Evolutionary conservation across 2,113 vertebrate genomes (phyloP), one percentile per base, ranked within the genome.

Genomic region (Fukomys damarensis): DNA sequence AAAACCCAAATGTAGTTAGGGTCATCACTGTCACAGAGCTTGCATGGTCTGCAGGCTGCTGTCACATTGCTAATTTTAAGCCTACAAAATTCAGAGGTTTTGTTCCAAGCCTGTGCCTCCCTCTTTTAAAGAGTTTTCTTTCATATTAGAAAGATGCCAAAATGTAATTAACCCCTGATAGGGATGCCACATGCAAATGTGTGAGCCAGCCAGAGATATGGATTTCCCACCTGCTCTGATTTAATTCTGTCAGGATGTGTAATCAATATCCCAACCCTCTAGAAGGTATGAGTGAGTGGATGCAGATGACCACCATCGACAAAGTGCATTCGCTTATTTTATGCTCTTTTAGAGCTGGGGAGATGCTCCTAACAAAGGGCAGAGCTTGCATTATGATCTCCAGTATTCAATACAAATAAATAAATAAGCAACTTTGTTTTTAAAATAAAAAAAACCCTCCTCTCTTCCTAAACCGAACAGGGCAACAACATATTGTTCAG

Each of bases 151-250:
- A 84, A 96, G 22, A 66, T 52, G 95, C 70, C 96, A 35, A 30
- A 76, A 80, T 96, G 87, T 83, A 96, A 97, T 97, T 95, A 98
- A 91, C 30, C 32, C 80, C 91, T 9, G 11, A 38, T 66, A 54
- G 35, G 56, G 56, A 41, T 0, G 0, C 26, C 91, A 54, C 28
- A 83, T 30, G 30, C 65, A 96, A 81, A 98, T 96, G 85, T 95
- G 7, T 97, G 86, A 95, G 70, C 7, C 2, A 87, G 59, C 28
- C 9, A 68, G 92, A 96, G 3, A 3, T 95, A 61, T 52, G 66
- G 83, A 56, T 96, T 98, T 98, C 65, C 24, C 22, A 93, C 54
- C 61, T 97, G 30, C 63, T 96, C 9, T 26, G 11, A 91, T 43
- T 87, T 93, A 95, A 96, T 94, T 74, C 70, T 38, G 97, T 96